These are phyloP conservation scores for Nesometra sesokonis DNA, from an alignment of 35 echinoderm and acorn worm genomes.

Conservation along the genomic window DNA sequence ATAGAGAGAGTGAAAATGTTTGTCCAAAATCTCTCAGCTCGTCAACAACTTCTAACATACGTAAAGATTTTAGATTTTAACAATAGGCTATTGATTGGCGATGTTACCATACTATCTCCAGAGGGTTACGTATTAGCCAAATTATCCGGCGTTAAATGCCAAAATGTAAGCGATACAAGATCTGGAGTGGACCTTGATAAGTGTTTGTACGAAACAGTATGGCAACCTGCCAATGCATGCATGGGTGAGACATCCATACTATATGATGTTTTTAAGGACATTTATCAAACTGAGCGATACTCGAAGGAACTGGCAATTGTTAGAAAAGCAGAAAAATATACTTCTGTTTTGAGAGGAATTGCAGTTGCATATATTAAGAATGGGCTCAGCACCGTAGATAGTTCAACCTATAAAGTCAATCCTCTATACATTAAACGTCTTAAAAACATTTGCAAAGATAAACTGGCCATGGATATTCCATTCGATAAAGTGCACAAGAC, in stretches of 20 bases:
- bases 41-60: slow-evolving; percentile 35
- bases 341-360: neutral
- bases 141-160: slow-evolving; percentile 31
- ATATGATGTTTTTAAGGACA: slow-evolving; percentile 48
- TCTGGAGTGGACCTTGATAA: slow-evolving; percentile 26
- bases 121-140: slow-evolving; percentile 39
- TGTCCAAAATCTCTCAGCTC: slow-evolving; percentile 18
- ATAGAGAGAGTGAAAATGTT: slow-evolving; percentile 42
- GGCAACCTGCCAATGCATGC: slow-evolving; percentile 39
- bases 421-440: neutral
- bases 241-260: slow-evolving; percentile 32
- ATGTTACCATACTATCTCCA: slow-evolving; percentile 23
- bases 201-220: slow-evolving; percentile 54
- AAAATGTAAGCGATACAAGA: slow-evolving; percentile 3
- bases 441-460: neutral
- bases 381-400: slow-evolving; percentile 54
- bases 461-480: slow-evolving; percentile 11
- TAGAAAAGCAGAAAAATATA: slow-evolving; percentile 39
- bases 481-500: slow-evolving; percentile 45
- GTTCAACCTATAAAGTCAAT: neutral
- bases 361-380: slow-evolving; percentile 58
- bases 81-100: slow-evolving; percentile 28
- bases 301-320: slow-evolving; percentile 46
- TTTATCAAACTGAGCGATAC: slow-evolving; percentile 22
- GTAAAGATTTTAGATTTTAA: slow-evolving; percentile 47